These are phyloP conservation scores for Sebastes melanostomus DNA, from an alignment of 2,797 vertebrate genomes.

Conservation along the genomic window DNA sequence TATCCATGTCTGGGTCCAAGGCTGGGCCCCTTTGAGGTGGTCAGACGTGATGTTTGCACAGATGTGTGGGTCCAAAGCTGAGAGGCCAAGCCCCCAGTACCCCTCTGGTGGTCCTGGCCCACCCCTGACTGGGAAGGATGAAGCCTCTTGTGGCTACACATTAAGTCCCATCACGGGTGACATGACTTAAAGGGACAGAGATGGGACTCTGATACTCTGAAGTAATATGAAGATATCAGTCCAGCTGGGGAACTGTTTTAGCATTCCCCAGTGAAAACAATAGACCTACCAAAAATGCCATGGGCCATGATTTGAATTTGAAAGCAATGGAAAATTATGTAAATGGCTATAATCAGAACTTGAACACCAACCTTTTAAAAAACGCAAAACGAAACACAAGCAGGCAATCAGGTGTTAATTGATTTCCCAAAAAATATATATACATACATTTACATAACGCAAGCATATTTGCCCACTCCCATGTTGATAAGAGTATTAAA, in stretches of 20 bases:
- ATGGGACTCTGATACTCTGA: slow-evolving; percentile 37
- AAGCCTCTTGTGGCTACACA: slow-evolving; percentile 57
- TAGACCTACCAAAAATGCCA: slow-evolving; percentile 25
- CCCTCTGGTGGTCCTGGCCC: slow-evolving; percentile 61
- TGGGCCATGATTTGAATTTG: not conserved
- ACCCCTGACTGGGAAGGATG: slow-evolving; percentile 38
- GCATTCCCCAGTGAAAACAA: slow-evolving; percentile 35
- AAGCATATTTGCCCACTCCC: too few species aligned
- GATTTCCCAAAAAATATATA: too few species aligned
- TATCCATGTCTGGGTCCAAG: slow-evolving; percentile 75
- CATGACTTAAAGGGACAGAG: slow-evolving; percentile 59
- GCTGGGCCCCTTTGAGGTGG: slow-evolving; percentile 85
- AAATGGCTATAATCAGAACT: not conserved
- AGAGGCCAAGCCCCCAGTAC: slow-evolving; percentile 50
- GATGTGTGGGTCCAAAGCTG: slow-evolving; percentile 84
- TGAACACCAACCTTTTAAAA: too few species aligned
- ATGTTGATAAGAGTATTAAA: too few species aligned
- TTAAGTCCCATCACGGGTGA: slow-evolving; percentile 58
- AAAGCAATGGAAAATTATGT: not conserved
- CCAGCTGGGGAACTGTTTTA: slow-evolving; percentile 36
- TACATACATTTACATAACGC: too few species aligned
- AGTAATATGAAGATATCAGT: slow-evolving; percentile 42
- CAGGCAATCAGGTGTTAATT: too few species aligned
- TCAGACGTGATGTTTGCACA: slow-evolving; percentile 89
- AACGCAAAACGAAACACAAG: too few species aligned